A percentile compares a stretch with the other conserved stretches of the same genome.
These are phyloP conservation scores for Nematolebias whitei DNA, from an alignment of 2,113 vertebrate species.

Conservation along the genomic window DNA sequence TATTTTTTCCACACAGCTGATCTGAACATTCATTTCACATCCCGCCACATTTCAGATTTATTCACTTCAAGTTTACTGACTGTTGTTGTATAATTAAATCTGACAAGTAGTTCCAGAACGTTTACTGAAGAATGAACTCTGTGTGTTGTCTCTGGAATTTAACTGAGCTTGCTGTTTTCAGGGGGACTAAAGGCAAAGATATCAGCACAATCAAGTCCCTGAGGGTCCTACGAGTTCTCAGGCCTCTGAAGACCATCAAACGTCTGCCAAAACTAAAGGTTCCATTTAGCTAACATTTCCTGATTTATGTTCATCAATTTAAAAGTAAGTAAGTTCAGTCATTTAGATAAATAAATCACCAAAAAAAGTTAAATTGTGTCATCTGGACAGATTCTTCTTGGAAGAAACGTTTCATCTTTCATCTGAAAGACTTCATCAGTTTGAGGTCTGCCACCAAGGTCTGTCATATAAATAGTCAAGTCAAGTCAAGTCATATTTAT, in stretches of 20 bases:
- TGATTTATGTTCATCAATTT: neutral
- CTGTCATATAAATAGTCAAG: no score
- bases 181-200: constrained; percentile 97
- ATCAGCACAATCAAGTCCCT: constrained; percentile 98
- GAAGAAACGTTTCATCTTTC: no score
- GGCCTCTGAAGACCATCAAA: constrained; percentile 97
- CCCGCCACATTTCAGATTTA: neutral
- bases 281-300: neutral
- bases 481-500: no score
- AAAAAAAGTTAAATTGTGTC: no score
- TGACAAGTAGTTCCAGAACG: neutral
- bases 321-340: no score
- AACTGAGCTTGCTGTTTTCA: constrained; percentile 72
- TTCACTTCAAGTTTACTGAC: neutral
- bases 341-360: no score
- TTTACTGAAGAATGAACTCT: neutral
- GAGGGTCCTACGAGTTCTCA: constrained; percentile 89
- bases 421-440: no score
- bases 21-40: constrained; percentile 21
- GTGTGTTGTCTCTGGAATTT: constrained; percentile 2
- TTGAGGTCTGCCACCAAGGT: no score
- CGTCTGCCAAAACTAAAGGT: constrained; percentile 94
- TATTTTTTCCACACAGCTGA: constrained; percentile 15
- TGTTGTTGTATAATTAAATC: neutral
- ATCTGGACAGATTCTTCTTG: no score